phyloP scores from a whole-genome alignment of 2,888 invertebrate genomes.

The Nymphalis polychloros region DNA sequence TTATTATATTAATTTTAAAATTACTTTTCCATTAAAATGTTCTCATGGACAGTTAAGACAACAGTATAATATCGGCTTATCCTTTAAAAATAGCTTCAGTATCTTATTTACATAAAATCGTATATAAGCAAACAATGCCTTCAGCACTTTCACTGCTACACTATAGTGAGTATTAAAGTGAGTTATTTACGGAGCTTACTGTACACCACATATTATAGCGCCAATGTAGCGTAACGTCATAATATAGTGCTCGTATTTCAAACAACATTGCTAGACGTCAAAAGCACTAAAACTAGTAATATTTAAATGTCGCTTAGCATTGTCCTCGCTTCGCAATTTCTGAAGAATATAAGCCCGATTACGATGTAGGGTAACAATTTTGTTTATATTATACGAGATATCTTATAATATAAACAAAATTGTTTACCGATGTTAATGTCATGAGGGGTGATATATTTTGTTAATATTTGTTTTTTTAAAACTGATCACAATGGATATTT shows the following conservation, averaged over 20 bases:
- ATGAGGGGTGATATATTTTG: background rate
- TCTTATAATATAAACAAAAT: background rate
- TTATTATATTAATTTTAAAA: too few relatives aligned
- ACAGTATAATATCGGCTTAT: slow-evolving; percentile 22
- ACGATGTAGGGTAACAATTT: too few relatives aligned
- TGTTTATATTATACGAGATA: too few relatives aligned
- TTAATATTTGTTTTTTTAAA: too few relatives aligned
- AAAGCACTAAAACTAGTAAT: background rate
- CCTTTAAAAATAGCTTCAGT: slow-evolving; percentile 31
- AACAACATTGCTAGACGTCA: background rate
- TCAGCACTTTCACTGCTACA: slow-evolving; percentile 49
- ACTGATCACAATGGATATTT: too few relatives aligned
- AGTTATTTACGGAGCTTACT: background rate
- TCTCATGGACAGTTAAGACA: slow-evolving; percentile 13
- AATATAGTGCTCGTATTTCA: too few relatives aligned
- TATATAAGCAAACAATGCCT: slow-evolving; percentile 38
- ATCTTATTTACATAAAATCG: slow-evolving; percentile 24
- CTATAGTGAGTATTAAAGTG: background rate
- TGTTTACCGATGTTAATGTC: background rate
- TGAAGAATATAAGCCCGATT: background rate
- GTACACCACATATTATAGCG: too few relatives aligned
- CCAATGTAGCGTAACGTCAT: too few relatives aligned
- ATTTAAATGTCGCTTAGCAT: background rate
- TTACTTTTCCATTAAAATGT: too few relatives aligned
- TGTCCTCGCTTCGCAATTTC: background rate